Base-by-base conservation (phyloP, 2,113 vertebrate species). In the Myxocyprinus asiaticus region DNA sequence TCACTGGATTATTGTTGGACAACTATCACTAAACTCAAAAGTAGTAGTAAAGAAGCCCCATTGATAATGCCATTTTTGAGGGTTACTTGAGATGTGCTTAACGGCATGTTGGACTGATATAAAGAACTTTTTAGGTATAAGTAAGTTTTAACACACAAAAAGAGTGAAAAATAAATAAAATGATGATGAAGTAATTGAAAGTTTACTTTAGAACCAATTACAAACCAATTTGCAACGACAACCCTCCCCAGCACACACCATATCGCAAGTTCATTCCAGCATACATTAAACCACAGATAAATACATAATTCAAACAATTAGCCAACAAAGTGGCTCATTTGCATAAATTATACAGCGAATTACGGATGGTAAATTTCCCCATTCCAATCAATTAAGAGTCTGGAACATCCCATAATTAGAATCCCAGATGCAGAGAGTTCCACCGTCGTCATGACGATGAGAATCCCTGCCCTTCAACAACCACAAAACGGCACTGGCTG, bases 311-410 rank as follows among this genome's bases (percentile, higher is more conserved):
- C 91, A 92, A 91, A 91, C 90, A 91, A 93, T 93, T 93, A 92
- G 88, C 87, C 87, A 91, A 93, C 90, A 93, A 92, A 92, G 91
- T 91, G 87, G 90, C 80, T 93, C 90, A 92, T 93, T 92, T 93
- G 88, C 93, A 94, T 94, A 93, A 90, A 94, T 94, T 93, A 93
- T 91, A 93, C 91, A 94, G 86, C 84, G 77, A 84, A 89, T 93
- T 93, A 93, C 6, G 86, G 84, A 81, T 81, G 85, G 87, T 89
- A 89, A 88, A 90, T 90, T 90, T 87, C 90, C 91, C 89, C 90
- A 91, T 92, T 88, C 81, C 89, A 90, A 92, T 93, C 90, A 91
- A 93, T 94, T 94, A 92, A 89, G 88, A 89, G 84, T 78, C 85
- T 91, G 89, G 88, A 90, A 91, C 89, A 79, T 88, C 86, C 80